These are phyloP conservation scores for Cheilosia pagana DNA, from an alignment of 2,888 invertebrate species.

Conservation along the genomic window DNA sequence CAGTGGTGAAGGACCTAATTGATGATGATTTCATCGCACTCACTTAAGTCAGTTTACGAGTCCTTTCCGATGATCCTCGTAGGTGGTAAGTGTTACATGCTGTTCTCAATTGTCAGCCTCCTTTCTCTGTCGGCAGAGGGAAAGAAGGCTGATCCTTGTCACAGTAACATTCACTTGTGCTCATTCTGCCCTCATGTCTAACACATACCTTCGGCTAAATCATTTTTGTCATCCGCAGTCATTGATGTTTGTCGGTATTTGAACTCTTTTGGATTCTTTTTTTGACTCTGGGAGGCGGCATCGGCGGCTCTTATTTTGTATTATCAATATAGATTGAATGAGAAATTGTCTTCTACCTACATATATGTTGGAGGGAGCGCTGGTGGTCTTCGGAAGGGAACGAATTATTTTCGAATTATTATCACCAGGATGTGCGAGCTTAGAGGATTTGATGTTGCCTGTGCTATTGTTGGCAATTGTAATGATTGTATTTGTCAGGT, in stretches of 20 bases:
- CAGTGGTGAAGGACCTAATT: slow-evolving; percentile 76
- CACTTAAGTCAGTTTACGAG: slow-evolving; percentile 67
- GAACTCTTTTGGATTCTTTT: slow-evolving; percentile 54
- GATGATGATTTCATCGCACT: slow-evolving; percentile 76
- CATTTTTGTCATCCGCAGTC: slow-evolving; percentile 26
- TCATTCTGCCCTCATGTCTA: slow-evolving; percentile 32
- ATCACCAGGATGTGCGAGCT: slow-evolving; percentile 70
- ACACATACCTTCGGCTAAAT: slow-evolving; percentile 57
- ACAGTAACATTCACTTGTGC: slow-evolving; percentile 59
- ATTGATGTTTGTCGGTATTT: slow-evolving; percentile 66
- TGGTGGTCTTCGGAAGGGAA: slow-evolving; percentile 58
- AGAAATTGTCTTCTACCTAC: slow-evolving; percentile 1
- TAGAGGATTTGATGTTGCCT: slow-evolving; percentile 63
- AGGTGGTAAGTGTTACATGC: slow-evolving; percentile 74
- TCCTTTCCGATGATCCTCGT: slow-evolving; percentile 53
- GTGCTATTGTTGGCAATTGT: slow-evolving; percentile 67
- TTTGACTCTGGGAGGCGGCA: slow-evolving; percentile 47
- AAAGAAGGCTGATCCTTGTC: slow-evolving; percentile 62
- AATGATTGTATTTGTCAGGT: slow-evolving; percentile 69
- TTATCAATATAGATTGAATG: slow-evolving; percentile 32
- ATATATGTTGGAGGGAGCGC: slow-evolving; percentile 1
- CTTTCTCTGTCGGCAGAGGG: slow-evolving; percentile 15
- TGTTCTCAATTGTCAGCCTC: slow-evolving; percentile 66
- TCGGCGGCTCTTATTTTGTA: slow-evolving; percentile 54
- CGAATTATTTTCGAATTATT: slow-evolving; percentile 70